Conservation (phyloP, 2,888 invertebrate species). For the Galerucella pusilla region DNA sequence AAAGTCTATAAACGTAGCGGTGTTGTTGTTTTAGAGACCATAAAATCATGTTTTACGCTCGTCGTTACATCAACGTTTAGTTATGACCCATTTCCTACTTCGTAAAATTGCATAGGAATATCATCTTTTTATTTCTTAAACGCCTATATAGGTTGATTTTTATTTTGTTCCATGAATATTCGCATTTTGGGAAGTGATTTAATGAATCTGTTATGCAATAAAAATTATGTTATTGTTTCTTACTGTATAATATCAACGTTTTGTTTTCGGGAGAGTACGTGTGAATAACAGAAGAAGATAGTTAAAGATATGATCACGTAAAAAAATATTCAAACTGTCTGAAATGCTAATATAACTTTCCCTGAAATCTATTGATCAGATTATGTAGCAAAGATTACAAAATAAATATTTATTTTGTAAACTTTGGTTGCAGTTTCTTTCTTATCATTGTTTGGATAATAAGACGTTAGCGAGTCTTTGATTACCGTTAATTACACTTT, state of each 20-base stretch:
- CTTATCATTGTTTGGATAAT: no score
- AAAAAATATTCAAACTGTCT: no score
- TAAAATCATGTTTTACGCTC: slow-evolving; percentile 65
- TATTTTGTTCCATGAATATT: background rate
- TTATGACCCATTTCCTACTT: slow-evolving; percentile 57
- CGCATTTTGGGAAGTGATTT: background rate
- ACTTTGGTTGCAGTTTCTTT: no score
- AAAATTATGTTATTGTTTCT: background rate
- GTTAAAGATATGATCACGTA: background rate
- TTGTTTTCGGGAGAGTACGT: background rate
- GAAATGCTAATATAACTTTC: no score
- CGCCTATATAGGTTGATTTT: slow-evolving; percentile 18
- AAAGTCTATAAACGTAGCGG: slow-evolving; percentile 35
- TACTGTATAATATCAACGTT: background rate
- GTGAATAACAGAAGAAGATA: background rate
- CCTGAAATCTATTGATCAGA: no score
- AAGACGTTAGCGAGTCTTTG: no score
- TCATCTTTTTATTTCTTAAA: slow-evolving; percentile 27
- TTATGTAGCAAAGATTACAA: no score
- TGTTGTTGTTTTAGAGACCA: slow-evolving; percentile 60
- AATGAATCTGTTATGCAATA: background rate
- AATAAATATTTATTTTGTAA: no score
- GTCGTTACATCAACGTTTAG: slow-evolving; percentile 60
- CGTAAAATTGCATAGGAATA: slow-evolving; percentile 44
- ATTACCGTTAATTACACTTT: no score